A percentile compares a stretch with the other conserved stretches of the same genome.
Conservation (phyloP, 2,797 vertebrate genomes). For the Salmo trutta region DNA sequence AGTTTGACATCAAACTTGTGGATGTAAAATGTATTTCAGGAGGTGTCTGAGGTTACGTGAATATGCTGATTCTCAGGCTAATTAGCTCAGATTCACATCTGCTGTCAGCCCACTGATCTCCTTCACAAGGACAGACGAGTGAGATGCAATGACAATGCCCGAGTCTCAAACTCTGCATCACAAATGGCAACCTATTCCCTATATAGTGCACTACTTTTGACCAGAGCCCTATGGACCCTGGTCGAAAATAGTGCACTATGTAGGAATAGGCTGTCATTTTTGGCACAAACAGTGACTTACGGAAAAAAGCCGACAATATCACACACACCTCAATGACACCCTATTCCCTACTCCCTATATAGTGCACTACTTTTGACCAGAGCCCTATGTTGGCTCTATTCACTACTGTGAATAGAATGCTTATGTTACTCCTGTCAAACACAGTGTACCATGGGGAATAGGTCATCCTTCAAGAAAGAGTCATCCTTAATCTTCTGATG, state of each 20-base stretch:
- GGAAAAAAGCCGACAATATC: not conserved
- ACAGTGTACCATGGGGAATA: not conserved
- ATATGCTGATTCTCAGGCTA: not conserved
- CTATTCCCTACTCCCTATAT: not conserved
- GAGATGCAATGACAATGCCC: constrained; percentile 9
- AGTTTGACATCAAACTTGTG: not conserved
- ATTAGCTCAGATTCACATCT: constrained; percentile 4
- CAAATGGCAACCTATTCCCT: not conserved
- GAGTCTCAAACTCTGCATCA: not conserved
- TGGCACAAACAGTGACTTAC: no score
- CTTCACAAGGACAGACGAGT: constrained; percentile 8
- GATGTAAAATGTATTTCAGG: not conserved
- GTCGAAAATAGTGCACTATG: no score
- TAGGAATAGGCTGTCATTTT: not conserved
- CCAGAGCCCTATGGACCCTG: no score
- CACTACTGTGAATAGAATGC: not conserved
- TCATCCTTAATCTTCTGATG: constrained; percentile 10
- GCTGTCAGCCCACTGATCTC: not conserved
- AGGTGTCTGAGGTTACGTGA: not conserved
- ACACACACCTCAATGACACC: not conserved
- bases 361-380: not conserved
- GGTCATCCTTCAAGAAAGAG: not conserved
- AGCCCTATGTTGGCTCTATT: not conserved
- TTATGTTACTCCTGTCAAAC: not conserved
- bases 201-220: not conserved